Conservation (phyloP, 2,113 vertebrate genomes). For the Rutilus rutilus region DNA sequence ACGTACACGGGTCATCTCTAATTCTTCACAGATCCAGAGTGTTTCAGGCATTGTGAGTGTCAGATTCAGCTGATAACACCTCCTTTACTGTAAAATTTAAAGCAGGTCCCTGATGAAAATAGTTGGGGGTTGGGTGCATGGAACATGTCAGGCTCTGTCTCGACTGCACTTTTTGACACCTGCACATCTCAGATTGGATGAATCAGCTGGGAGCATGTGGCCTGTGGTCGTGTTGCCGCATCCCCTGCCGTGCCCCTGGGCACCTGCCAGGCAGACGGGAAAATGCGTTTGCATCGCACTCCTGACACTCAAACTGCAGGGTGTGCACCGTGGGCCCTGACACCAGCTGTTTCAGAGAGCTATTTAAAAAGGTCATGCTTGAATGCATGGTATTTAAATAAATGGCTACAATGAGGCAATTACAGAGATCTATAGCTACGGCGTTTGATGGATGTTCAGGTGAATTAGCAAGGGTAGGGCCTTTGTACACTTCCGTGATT, state of each 20-base stretch:
- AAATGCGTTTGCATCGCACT: slow-evolving; percentile 35
- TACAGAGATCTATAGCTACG: slow-evolving; percentile 52
- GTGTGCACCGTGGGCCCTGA: slow-evolving; percentile 43
- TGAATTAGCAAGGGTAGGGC: slow-evolving; percentile 35
- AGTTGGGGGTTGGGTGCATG: slow-evolving; percentile 8
- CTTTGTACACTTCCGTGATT: background rate
- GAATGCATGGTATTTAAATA: slow-evolving; percentile 54
- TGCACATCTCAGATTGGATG: slow-evolving; percentile 39
- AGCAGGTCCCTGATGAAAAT: background rate
- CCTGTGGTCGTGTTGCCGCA: slow-evolving; percentile 41
- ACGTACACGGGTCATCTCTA: background rate
- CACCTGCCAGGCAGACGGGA: slow-evolving; percentile 53
- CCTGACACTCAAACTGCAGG: slow-evolving; percentile 50
- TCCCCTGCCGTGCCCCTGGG: slow-evolving; percentile 51
- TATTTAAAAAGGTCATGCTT: slow-evolving; percentile 64
- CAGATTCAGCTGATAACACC: background rate
- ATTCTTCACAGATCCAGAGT: background rate
- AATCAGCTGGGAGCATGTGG: slow-evolving; percentile 47
- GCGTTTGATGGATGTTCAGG: slow-evolving; percentile 18
- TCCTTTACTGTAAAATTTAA: background rate
- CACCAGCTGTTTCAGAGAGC: slow-evolving; percentile 58
- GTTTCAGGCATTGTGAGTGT: background rate
- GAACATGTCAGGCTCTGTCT: slow-evolving; percentile 41
- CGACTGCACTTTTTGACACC: slow-evolving; percentile 24
- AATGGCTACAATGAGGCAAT: slow-evolving; percentile 49